Evolutionary conservation across 1,140 invertebrate species (phyloP).

Genomic region (Rhopalosiphum maidis): DNA sequence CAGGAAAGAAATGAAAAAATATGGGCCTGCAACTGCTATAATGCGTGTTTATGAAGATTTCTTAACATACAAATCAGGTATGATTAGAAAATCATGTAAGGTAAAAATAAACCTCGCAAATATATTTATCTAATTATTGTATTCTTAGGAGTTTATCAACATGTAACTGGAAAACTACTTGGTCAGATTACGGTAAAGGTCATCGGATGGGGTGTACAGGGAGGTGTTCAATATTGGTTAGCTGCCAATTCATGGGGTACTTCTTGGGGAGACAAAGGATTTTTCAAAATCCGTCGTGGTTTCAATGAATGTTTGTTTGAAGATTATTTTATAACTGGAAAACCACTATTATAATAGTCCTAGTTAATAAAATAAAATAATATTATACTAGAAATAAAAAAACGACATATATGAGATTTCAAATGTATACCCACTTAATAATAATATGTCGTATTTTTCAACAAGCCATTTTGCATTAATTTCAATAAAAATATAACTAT

Average conservation of each 20-base stretch:
- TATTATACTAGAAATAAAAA: not conserved
- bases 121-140: not conserved
- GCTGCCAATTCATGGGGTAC: conserved; percentile 67
- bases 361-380: not conserved
- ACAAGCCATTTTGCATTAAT: not conserved
- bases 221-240: conserved; percentile 63
- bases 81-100: not conserved
- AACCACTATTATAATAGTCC: not conserved
- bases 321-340: conserved; percentile 62
- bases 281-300: conserved; percentile 72
- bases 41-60: conserved; percentile 91
- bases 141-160: conserved; percentile 79
- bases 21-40: conserved; percentile 88
- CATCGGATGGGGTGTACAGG: conserved; percentile 71
- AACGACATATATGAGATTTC: not conserved
- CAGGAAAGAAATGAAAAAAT: conserved; percentile 69
- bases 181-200: conserved; percentile 90
- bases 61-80: conserved; percentile 73
- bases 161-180: conserved; percentile 73
- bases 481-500: not conserved
- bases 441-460: not conserved
- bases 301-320: conserved; percentile 72
- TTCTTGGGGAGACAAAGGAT: conserved; percentile 67
- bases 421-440: not conserved
- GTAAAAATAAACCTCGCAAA: not conserved